Evolutionary conservation across 2,797 vertebrate species (phyloP), one percentile per base, ranked within the genome.

Genomic region (Sebastes oblongus): DNA sequence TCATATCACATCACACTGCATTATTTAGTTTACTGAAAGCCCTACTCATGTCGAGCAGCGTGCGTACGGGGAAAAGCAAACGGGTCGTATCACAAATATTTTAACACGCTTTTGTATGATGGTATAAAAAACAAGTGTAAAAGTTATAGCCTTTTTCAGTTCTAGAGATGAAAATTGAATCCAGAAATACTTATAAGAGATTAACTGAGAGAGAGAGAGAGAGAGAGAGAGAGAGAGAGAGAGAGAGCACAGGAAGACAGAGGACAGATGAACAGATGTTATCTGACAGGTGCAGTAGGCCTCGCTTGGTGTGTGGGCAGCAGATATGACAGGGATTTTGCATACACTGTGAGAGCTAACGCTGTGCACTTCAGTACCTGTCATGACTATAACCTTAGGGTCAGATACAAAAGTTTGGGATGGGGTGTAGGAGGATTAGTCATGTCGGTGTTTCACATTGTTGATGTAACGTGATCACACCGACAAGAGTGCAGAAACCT

Each of bases 211-310:
- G 29, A 32, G 10, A 59, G 69, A 29, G 36, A 65, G 56, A 59
- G 42, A 84, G 72, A 72, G 77, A 61, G 61, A 60, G n/a, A 56
- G 27, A 30, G 9, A 58, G 39, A 30, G 56, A 84, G 72, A 59
- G 77, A 61, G 39, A 55, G 68, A 59, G 69, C 6, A 66, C 14
- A 66, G 78, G 73, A 56, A 84, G 75, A 81, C 62, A 62, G 73
- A 78, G 83, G 82, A 91, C 88, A 86, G 79, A 89, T 85, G 89
- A 93, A 68, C 92, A 92, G 93, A 94, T 94, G 91, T 90, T 92
- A 91, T 87, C 89, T 92, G 92, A 91, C 91, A 93, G 90, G 88
- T 90, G 88, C 88, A 87, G 86, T 85, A 79, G 80, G 86, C 82
- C 82, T 81, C 46, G 62, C 88, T 89, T 85, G 86, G 88, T 92